These are phyloP conservation scores for Crocuta crocuta DNA, from an alignment of 2,113 vertebrate genomes.

Conservation along the genomic window DNA sequence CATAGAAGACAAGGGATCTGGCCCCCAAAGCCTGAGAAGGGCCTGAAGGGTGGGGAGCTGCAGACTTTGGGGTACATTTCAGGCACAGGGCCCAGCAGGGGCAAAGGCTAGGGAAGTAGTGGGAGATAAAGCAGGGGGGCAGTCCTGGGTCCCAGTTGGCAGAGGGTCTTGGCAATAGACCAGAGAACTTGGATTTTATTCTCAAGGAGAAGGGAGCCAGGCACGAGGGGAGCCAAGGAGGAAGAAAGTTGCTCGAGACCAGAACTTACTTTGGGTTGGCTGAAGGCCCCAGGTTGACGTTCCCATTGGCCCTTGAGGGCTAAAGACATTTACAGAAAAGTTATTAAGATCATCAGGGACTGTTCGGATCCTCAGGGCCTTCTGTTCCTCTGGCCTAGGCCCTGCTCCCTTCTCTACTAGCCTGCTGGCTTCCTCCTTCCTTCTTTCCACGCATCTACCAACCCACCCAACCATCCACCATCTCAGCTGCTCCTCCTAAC, in stretches of 20 bases:
- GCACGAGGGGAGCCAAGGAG: neutral
- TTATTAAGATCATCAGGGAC: neutral
- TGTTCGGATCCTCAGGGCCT: neutral
- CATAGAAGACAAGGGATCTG: neutral
- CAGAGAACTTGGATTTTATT: constrained; percentile 34
- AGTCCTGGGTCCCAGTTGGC: neutral
- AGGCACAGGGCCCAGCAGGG: neutral
- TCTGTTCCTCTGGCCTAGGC: neutral
- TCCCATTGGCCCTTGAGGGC: constrained; percentile 85
- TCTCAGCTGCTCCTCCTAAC: neutral
- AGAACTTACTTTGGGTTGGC: constrained; percentile 97
- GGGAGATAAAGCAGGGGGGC: neutral
- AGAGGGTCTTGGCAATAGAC: neutral
- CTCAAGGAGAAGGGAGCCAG: neutral
- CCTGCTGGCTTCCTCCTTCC: too few species aligned
- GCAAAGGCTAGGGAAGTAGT: neutral
- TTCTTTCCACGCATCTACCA: too few species aligned
- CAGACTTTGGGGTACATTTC: neutral
- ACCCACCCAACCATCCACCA: neutral
- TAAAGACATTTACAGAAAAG: constrained; percentile 76
- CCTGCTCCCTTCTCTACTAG: neutral
- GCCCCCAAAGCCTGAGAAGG: neutral
- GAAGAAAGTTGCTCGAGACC: neutral
- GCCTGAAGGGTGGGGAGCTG: neutral
- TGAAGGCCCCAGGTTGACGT: constrained; percentile 97